Evolutionary conservation across 1,140 invertebrate species (phyloP), one percentile per base, ranked within the genome.

Genomic region (Drosophila ercepeae): DNA sequence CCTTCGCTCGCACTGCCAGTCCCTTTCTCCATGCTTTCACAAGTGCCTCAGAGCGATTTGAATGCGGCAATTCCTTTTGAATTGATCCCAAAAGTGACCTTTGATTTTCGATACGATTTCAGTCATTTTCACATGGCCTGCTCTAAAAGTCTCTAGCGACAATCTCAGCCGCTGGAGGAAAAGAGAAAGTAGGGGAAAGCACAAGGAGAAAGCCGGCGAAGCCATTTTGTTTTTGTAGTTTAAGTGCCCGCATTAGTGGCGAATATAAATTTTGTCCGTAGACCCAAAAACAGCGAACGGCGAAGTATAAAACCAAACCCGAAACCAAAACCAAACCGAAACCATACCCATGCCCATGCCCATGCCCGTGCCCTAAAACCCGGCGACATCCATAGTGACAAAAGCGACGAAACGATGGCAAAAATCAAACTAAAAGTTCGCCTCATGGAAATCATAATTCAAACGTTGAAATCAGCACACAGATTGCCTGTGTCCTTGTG

Each of bases 51-150:
- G 42, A 88, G 82, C 82, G 82, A 88, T 88, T 88, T 88, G 82
- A 88, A 88, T 88, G 83, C 82, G 82, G 82, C 82, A 88, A 88
- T 88, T 88, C 82, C 78, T 88, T 88, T 88, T 88, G 82, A 88
- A 88, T 88, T 88, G 82, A 88, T 88, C 82, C 82, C 82, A 88
- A 88, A 88, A 88, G 82, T 88, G 82, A 88, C 82, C 82, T 88
- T 88, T 88, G 82, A 88, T 88, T 88, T 88, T 82, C 82, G 82
- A 78, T 88, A 89, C 82, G 83, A 88, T 68, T 88, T 78, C 74
- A 88, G 69, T 88, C 77, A 88, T 86, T 84, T 84, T 86, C 81
- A 67, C 81, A 88, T 84, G 82, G 81, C 67, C 76, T 68, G 67
- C 44, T 63, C 82, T 70, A 84, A 71, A 77, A 82, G 82, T 88